These are phyloP conservation scores for Athetis lepigone DNA, from an alignment of 2,888 invertebrate genomes.

Conservation along the genomic window DNA sequence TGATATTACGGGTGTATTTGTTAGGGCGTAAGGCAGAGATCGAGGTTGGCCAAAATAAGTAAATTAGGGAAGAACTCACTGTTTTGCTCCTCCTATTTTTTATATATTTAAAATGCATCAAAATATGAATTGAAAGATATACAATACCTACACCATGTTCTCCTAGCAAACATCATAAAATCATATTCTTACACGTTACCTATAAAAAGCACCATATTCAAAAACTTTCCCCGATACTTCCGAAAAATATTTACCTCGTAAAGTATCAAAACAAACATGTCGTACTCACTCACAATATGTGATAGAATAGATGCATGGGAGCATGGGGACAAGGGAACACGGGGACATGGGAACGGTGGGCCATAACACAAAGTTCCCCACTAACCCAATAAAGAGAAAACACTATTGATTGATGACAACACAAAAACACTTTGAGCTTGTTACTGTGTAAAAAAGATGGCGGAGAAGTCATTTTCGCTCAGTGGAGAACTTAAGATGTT, in stretches of 20 bases:
- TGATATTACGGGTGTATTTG: slow-evolving; percentile 1
- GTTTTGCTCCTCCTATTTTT: too few relatives aligned
- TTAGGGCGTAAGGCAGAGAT: background rate
- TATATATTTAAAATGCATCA: too few relatives aligned
- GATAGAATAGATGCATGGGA: background rate
- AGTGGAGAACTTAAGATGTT: background rate
- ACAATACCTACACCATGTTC: background rate
- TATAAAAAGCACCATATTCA: background rate
- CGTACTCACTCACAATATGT: slow-evolving; percentile 18
- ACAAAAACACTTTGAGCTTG: slow-evolving; percentile 33
- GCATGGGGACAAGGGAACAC: background rate
- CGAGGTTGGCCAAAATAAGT: too few relatives aligned
- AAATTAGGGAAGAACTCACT: too few relatives aligned
- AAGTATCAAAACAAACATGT: slow-evolving; percentile 42
- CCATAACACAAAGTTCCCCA: slow-evolving; percentile 41
- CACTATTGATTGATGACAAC: slow-evolving; percentile 57
- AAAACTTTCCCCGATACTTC: slow-evolving; percentile 15
- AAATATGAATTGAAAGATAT: background rate
- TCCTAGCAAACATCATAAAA: background rate
- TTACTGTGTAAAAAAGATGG: slow-evolving; percentile 29
- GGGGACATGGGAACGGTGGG: background rate
- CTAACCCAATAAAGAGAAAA: slow-evolving; percentile 51
- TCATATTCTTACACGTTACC: background rate
- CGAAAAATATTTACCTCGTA: slow-evolving; percentile 48
- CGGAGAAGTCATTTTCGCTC: background rate